These are phyloP conservation scores for Homarus gammarus DNA, from an alignment of 2,888 invertebrate species.

Conservation along the genomic window DNA sequence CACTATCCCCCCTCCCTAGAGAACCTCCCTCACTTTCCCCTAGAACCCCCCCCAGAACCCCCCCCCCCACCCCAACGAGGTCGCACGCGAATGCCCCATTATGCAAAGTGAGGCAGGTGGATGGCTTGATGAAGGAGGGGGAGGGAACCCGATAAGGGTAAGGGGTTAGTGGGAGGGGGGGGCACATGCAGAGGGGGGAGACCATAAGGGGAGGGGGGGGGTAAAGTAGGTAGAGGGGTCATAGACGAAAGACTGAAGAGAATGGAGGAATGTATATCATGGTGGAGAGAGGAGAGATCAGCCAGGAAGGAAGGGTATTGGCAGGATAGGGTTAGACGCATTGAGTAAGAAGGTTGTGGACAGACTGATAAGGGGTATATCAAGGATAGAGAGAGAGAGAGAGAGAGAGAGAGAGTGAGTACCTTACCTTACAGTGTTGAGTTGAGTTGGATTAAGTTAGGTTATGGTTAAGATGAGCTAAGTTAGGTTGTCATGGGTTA, in stretches of 20 bases:
- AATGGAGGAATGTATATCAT: background rate
- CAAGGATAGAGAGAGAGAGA: too few species aligned
- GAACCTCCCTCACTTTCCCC: too few species aligned
- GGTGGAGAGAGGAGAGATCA: background rate
- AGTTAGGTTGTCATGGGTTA: too few species aligned
- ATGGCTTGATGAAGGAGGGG: background rate
- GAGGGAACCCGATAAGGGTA: background rate
- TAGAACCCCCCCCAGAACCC: too few species aligned
- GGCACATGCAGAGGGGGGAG: background rate
- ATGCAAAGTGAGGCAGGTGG: background rate
- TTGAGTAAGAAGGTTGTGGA: background rate
- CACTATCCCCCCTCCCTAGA: too few species aligned
- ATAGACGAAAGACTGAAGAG: background rate
- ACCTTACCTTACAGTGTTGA: too few species aligned
- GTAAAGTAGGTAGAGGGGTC: background rate
- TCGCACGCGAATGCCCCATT: background rate
- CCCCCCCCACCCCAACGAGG: too few species aligned
- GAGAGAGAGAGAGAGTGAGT: background rate
- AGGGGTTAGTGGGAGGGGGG: background rate
- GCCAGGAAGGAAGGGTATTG: background rate
- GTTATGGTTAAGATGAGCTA: too few species aligned
- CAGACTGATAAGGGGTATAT: background rate
- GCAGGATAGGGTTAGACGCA: background rate
- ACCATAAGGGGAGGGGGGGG: background rate
- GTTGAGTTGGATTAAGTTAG: too few species aligned